A percentile compares a stretch with the other conserved stretches of the same genome.
phyloP scores from a whole-genome alignment of 2,888 invertebrate species.

The Malachius bipustulatus region DNA sequence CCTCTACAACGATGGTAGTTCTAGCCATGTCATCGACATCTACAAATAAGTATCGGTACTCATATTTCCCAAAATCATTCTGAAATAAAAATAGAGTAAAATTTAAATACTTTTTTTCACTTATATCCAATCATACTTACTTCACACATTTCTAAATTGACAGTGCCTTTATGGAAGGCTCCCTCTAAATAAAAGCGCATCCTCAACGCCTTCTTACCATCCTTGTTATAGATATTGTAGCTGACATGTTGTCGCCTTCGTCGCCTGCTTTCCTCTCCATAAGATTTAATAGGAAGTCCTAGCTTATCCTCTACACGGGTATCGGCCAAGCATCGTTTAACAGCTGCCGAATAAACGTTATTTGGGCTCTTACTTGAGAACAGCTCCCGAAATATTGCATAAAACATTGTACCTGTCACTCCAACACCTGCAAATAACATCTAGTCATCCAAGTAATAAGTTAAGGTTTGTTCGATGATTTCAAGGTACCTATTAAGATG shows the following conservation, averaged over 20 bases:
- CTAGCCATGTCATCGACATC: conserved; percentile 68
- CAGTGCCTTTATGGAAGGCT: conserved; percentile 66
- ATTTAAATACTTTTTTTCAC: too few species aligned
- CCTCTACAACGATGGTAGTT: conserved; percentile 66
- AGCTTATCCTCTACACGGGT: conserved; percentile 66
- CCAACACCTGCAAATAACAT: conserved; percentile 39
- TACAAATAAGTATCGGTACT: conserved; percentile 73
- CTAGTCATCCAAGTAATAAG: background rate
- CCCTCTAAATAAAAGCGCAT: conserved; percentile 90
- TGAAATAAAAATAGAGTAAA: conserved; percentile 44
- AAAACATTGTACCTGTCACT: conserved; percentile 72
- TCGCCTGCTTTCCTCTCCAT: conserved; percentile 75
- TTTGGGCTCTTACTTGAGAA: conserved; percentile 82
- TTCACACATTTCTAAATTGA: conserved; percentile 75
- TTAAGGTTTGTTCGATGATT: background rate
- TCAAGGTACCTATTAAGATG: conserved; percentile 46
- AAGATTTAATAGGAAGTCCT: conserved; percentile 82
- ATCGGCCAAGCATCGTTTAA: conserved; percentile 64
- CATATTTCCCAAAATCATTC: conserved; percentile 63
- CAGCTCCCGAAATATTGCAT: conserved; percentile 71
- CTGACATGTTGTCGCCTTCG: conserved; percentile 76
- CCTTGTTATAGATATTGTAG: conserved; percentile 60
- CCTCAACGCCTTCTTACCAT: conserved; percentile 67
- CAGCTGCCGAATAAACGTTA: conserved; percentile 68
- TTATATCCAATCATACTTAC: conserved; percentile 47